Evolutionary conservation across 2,113 vertebrate species (phyloP), one percentile per base, ranked within the genome.

Genomic region (Platichthys stellatus): DNA sequence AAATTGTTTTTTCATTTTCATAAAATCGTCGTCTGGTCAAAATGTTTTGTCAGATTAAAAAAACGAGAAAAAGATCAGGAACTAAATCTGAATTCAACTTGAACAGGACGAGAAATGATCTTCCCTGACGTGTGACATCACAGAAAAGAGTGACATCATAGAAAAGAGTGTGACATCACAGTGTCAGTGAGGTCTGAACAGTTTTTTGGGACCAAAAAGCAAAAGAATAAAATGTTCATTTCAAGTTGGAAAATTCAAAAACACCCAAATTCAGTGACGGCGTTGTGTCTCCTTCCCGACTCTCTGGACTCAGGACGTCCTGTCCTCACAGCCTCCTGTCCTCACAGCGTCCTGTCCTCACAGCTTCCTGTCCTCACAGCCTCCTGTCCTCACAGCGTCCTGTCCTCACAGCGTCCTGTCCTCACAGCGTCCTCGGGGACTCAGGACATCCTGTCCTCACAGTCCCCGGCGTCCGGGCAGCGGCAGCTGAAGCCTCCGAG

Each of bases 401-500:
- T 28, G 26, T 28, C 26, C 26, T 28, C 26, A 28, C 26, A 28
- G 24, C 24, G 1, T 70, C 71, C 63, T 91, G 73, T 98, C 97
- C 35, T 92, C 92, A 57, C 97, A 4, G 4, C 26, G 2, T 28
- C 26, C 26, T 24, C 24, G 24, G 24, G 24, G 24, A 24, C 24
- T 24, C 24, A 24, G 24, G 24, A 24, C 24, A 2, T 24, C 24
- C 24, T 24, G 26, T 28, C 26, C 26, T 28, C 26, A 28, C 26
- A 28, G 24, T 2, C 2, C 24, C 94, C 93, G 1, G 78, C 90
- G 69, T 97, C 95, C 1, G 97, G 96, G 70, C 97, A 99, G 58
- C 95, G 95, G 83, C 97, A 99, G 75, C 95, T 94, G 73, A 96
- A 96, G 49, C 97, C 95, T 24, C 93, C 93, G 0, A 95, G 96